phyloP scores from a whole-genome alignment of 1,140 invertebrate genomes.

The Bombus superbus region DNA sequence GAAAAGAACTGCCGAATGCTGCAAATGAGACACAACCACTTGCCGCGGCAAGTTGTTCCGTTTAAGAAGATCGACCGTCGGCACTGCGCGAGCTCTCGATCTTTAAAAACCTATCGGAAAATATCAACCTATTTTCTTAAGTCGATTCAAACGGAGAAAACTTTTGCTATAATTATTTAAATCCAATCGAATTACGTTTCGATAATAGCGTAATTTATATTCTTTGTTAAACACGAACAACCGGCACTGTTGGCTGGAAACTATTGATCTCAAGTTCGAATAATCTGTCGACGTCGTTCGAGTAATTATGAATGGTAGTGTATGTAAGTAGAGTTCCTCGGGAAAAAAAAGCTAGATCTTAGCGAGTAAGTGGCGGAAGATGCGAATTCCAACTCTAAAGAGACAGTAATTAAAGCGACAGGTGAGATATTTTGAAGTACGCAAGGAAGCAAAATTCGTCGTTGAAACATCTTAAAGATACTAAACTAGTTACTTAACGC shows the following conservation, averaged over 20 bases:
- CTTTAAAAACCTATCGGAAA: not conserved
- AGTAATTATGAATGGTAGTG: no score
- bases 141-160: not conserved
- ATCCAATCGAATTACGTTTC: no score
- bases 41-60: conserved; percentile 30
- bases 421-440: not conserved
- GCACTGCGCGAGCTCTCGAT: conserved; percentile 14
- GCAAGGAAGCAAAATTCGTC: no score
- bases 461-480: no score
- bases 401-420: not conserved
- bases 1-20: conserved; percentile 46
- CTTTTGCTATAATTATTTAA: not conserved
- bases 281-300: no score
- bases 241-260: no score
- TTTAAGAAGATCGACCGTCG: conserved; percentile 59
- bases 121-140: not conserved
- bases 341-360: no score
- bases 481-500: not conserved
- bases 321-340: no score
- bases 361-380: not conserved
- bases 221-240: no score
- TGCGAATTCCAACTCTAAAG: not conserved
- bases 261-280: not conserved
- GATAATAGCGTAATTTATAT: no score
- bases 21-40: conserved; percentile 61